Evolutionary conservation across 2,113 vertebrate genomes (phyloP).

Genomic region (Aix galericulata): DNA sequence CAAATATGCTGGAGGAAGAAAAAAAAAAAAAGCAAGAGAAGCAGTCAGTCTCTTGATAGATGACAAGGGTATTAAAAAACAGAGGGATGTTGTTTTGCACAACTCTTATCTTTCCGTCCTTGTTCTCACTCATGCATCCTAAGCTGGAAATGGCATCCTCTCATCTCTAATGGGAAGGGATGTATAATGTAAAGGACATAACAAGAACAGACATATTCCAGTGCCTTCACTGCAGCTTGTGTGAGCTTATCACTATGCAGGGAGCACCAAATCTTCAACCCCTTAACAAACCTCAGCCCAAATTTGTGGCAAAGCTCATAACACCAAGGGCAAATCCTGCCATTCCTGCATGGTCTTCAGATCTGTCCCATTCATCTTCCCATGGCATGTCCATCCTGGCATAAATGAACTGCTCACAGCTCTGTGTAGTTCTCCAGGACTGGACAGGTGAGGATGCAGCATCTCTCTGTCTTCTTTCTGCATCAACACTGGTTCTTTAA

Average conservation of each 20-base stretch:
- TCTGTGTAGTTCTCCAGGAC: not conserved
- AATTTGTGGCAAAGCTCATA: not conserved
- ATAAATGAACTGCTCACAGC: not conserved
- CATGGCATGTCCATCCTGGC: not conserved
- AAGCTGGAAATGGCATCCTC: constrained; percentile 27
- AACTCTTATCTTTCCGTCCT: constrained; percentile 51
- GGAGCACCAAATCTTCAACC: not conserved
- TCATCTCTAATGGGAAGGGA: constrained; percentile 42
- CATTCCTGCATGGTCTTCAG: not conserved
- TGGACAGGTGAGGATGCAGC: not conserved
- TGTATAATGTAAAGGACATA: not conserved
- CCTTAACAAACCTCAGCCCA: not conserved
- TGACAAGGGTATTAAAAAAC: constrained; percentile 59
- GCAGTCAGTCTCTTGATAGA: constrained; percentile 38
- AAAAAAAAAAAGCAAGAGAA: not conserved
- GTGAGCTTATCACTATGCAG: not conserved
- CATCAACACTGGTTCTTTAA: not conserved
- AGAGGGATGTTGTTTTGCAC: constrained; percentile 26
- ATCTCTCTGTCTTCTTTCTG: not conserved
- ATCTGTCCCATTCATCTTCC: not conserved
- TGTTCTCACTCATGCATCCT: constrained; percentile 44
- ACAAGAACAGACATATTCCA: constrained; percentile 1
- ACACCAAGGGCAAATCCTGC: not conserved
- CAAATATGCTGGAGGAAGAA: constrained; percentile 43
- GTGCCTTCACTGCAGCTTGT: not conserved